Base-by-base conservation (phyloP, 1,140 invertebrate species). In the Drosophila murphyi region DNA sequence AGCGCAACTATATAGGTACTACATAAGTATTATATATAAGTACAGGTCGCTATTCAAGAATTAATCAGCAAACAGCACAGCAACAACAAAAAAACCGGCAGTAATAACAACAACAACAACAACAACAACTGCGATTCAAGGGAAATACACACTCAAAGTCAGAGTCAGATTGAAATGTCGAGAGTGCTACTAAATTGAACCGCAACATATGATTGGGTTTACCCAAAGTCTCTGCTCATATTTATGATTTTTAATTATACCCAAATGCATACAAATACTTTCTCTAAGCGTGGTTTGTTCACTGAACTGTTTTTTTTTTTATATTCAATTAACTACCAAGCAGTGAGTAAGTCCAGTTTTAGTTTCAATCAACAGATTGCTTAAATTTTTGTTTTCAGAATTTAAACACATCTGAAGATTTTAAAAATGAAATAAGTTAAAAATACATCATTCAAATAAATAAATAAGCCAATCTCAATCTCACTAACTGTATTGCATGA, bases 131-230 rank as follows among this genome's bases (percentile, higher is more conserved):
- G 12, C 60, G 55, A 72, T 52, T 72, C 70, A 72, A 72, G 63
- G 70, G 70, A 41, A 72, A 59, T 52, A 72, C 70, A 67, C 35
- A 45, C 32, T 4, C 37, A 35, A 32, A 57, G 41, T 35, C 29
- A 34, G 60, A 50, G 48, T 31, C 43, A 32, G 55, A 20, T 20
- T 20, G 20, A 20, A 20, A 20, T 20, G 20, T 20, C 20, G 20
- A 65, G 63, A 54, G 39, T 20, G 12, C 5, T 3, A 35, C 31
- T n/a, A 47, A 47, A 34, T 47, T 41, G 39, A 41, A 10, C 39
- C 39, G 39, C 39, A 43, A n/a, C 2, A n/a, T n/a, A n/a, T 34
- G 8, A 10, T 7, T 37, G 45, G 59, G 59, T 60, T 47, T 47
- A n/a, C 41, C 12, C 41, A 47, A 8, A 34, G 31, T 3, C 4